Evolutionary conservation across 2,797 vertebrate species (phyloP), one percentile per base, ranked within the genome.

Genomic region (Pipistrellus pipistrellus): DNA sequence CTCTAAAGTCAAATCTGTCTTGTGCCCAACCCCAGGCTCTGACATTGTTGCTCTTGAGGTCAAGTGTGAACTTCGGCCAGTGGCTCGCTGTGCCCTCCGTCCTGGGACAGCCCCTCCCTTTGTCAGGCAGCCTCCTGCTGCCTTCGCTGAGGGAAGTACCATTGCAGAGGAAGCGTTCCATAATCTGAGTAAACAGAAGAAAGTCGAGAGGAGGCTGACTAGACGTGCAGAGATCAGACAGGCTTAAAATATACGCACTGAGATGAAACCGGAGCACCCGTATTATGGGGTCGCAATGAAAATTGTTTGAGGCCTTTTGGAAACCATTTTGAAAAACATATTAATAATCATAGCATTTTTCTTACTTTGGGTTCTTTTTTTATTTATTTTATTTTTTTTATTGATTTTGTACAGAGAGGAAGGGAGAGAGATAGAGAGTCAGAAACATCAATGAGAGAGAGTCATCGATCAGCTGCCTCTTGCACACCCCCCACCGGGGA

Each of bases 321-420:
- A 64, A 93, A 81, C 71, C 38, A 48, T 55, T 48, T 91, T 90
- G 57, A 83, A 92, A 85, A 90, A 30, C 27, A 30, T 55, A 41
- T n/a, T 80, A 51, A 82, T 71, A 35, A 59, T 64, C 1, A 1
- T 69, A 92, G 41, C n/a, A 35, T 21, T 89, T 84, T 62, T 80
- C 8, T 48, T 64, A 57, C 6, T 30, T 69, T 85, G 85, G 89
- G 48, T 78, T 51, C 41, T 92, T n/a, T n/a, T n/a, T n/a, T n/a
- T n/a, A n/a, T n/a, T n/a, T n/a, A n/a, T n/a, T n/a, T n/a, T n/a
- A n/a, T n/a, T n/a, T n/a, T n/a, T n/a, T n/a, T n/a, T n/a, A n/a
- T n/a, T n/a, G n/a, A n/a, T n/a, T n/a, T n/a, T n/a, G n/a, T n/a
- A n/a, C n/a, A n/a, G n/a, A n/a, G n/a, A n/a, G n/a, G n/a, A n/a